Evolutionary conservation across 2,113 vertebrate genomes (phyloP).

Genomic region (Athene noctua): DNA sequence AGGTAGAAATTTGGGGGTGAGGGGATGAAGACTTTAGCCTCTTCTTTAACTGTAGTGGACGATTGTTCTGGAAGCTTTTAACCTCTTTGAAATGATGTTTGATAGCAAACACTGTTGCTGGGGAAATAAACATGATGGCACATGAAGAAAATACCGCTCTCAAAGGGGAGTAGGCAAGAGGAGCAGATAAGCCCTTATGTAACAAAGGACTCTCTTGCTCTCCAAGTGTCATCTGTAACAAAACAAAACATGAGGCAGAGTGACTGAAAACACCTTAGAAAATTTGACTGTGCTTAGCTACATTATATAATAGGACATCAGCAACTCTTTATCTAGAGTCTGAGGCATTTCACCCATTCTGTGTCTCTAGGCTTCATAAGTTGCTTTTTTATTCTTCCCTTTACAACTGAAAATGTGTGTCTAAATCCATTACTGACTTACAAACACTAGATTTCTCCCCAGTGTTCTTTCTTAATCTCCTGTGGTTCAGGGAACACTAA

Average conservation of each 20-base stretch:
- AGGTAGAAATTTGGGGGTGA: background rate
- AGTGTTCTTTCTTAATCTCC: background rate
- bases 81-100: background rate
- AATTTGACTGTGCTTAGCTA: conserved; percentile 17
- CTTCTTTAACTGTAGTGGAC: background rate
- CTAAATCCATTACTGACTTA: background rate
- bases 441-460: background rate
- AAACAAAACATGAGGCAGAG: conserved; percentile 22
- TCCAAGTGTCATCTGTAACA: background rate
- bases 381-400: background rate
- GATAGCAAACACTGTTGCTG: conserved; percentile 6
- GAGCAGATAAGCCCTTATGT: background rate
- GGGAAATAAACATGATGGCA: conserved; percentile 33
- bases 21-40: background rate
- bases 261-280: conserved; percentile 33
- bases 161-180: background rate
- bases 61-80: background rate
- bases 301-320: background rate
- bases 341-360: conserved; percentile 3
- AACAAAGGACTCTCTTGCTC: background rate
- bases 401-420: background rate
- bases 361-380: background rate
- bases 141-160: background rate
- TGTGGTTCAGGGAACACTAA: background rate
- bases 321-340: conserved; percentile 15